A percentile compares a stretch with the other conserved stretches of the same genome.
phyloP scores from a whole-genome alignment of 2,113 vertebrate genomes.

The Dendropsophus ebraccatus region DNA sequence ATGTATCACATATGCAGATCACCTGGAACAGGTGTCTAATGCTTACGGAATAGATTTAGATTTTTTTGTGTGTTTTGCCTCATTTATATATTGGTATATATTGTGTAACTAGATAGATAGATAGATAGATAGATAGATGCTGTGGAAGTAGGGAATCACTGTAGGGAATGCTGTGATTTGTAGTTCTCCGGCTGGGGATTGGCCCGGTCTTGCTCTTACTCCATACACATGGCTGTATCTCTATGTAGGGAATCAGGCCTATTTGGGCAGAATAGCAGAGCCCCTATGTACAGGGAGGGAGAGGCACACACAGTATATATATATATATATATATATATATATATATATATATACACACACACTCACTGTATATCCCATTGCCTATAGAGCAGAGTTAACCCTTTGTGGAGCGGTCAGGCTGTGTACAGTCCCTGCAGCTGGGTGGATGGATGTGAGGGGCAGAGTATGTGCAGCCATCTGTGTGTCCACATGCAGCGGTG shows the following conservation, averaged over 20 bases:
- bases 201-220: not conserved
- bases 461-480: conserved; percentile 51
- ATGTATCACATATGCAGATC: no score
- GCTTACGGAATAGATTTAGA: not conserved
- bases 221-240: no score
- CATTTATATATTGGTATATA: not conserved
- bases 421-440: not conserved
- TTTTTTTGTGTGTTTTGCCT: not conserved
- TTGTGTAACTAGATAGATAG: not conserved
- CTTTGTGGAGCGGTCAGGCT: not conserved
- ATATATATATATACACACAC: no score
- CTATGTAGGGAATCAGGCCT: not conserved
- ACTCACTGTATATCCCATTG: not conserved
- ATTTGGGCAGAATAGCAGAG: not conserved
- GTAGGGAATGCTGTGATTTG: conserved; percentile 1
- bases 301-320: no score
- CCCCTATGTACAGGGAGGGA: not conserved
- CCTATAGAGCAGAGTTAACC: not conserved
- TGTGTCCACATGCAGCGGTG: conserved; percentile 19
- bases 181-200: not conserved
- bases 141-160: no score
- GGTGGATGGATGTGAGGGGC: not conserved
- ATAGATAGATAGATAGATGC: not conserved
- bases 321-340: no score
- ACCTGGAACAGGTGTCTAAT: conserved; percentile 61